These are phyloP conservation scores for Musca domestica DNA, from an alignment of 1,140 invertebrate species.

Conservation along the genomic window DNA sequence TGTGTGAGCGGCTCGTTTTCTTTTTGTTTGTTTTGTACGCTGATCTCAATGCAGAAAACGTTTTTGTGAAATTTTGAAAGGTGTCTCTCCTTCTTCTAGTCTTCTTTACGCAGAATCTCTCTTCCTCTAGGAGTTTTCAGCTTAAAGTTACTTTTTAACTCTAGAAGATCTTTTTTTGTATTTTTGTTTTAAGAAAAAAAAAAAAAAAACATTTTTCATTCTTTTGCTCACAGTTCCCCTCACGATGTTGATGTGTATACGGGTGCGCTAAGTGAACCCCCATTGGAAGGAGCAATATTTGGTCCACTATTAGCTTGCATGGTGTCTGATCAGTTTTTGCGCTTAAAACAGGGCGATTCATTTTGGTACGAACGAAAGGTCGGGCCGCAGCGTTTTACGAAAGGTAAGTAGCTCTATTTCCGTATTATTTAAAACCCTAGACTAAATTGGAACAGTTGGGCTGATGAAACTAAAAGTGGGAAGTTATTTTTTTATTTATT, in stretches of 20 bases:
- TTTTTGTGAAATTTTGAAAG: too few species aligned
- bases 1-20: too few species aligned
- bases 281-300: conserved; percentile 66
- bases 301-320: conserved; percentile 85
- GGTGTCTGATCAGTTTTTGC: conserved; percentile 80
- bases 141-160: too few species aligned
- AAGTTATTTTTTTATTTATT: background rate
- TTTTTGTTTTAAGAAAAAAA: too few species aligned
- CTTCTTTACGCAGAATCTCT: background rate
- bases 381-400: conserved; percentile 66
- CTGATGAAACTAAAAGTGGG: background rate
- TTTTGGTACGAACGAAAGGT: conserved; percentile 82
- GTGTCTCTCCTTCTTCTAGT: too few species aligned
- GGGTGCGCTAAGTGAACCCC: conserved; percentile 75
- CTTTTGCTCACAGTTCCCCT: conserved; percentile 68
- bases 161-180: too few species aligned
- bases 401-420: conserved; percentile 56
- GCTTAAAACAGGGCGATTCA: conserved; percentile 76
- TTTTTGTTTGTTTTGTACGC: too few species aligned
- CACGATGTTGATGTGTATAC: conserved; percentile 88
- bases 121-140: too few species aligned
- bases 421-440: background rate
- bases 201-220: too few species aligned
- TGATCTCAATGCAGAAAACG: too few species aligned
- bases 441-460: background rate